Evolutionary conservation across 1,140 invertebrate species (phyloP).

Genomic region (Ridgeia piscesae): DNA sequence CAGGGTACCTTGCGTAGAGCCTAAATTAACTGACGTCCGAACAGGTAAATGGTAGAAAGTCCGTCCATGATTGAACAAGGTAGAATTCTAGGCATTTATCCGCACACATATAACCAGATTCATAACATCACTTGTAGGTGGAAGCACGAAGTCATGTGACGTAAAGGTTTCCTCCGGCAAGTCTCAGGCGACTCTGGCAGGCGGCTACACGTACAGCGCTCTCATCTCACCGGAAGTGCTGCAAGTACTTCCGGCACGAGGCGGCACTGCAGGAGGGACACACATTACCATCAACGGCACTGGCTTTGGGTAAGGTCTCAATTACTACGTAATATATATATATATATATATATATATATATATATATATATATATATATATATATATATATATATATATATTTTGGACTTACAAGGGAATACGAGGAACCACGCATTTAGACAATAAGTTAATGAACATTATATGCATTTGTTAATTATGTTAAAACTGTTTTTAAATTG

Average conservation of each 20-base stretch:
- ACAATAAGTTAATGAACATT: no score
- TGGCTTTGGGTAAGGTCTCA: conserved; percentile 29
- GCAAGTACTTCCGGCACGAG: conserved; percentile 25
- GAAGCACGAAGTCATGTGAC: not conserved
- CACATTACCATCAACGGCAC: conserved; percentile 27
- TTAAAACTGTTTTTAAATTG: no score
- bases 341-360: conserved; percentile 2
- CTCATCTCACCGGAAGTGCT: conserved; percentile 21
- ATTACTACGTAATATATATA: not conserved
- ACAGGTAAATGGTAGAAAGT: no score
- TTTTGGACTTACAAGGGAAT: no score
- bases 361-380: conserved; percentile 14
- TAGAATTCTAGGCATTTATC: not conserved
- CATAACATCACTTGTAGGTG: not conserved
- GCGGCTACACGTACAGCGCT: conserved; percentile 14
- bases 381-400: conserved; percentile 14
- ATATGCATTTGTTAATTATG: no score
- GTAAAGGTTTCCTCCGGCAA: not conserved
- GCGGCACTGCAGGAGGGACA: conserved; percentile 34
- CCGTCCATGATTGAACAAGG: no score
- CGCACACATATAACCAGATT: not conserved
- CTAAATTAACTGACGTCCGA: no score
- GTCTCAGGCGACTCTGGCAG: not conserved
- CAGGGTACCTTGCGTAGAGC: no score
- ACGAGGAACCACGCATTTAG: no score